These are phyloP conservation scores for Rutilus rutilus DNA, from an alignment of 2,113 vertebrate species.

Conservation along the genomic window DNA sequence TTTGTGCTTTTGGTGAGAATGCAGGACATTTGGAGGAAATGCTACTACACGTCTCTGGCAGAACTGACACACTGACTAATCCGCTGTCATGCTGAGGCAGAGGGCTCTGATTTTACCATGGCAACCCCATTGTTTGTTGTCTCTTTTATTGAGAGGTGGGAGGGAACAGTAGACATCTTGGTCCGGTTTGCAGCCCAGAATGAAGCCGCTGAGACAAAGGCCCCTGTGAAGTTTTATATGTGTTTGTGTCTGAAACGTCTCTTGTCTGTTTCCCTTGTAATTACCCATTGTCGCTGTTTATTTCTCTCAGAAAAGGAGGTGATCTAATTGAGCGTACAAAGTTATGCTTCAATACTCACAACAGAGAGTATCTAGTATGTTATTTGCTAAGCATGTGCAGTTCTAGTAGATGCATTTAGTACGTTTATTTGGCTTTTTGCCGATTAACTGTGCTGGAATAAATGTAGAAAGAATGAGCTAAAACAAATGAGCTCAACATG, in stretches of 20 bases:
- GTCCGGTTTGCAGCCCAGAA: constrained; percentile 62
- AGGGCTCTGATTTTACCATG: constrained; percentile 62
- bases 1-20: constrained; percentile 1
- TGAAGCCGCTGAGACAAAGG: constrained; percentile 54
- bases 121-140: constrained; percentile 73
- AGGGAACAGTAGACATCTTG: constrained; percentile 55
- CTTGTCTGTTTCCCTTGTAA: constrained; percentile 57
- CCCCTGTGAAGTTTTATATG: constrained; percentile 51
- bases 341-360: constrained; percentile 4
- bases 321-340: constrained; percentile 37
- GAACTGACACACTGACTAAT: constrained; percentile 47
- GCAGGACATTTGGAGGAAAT: background rate
- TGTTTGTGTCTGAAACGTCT: constrained; percentile 54
- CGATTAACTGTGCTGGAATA: background rate
- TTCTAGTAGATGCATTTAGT: background rate
- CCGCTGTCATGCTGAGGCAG: constrained; percentile 37
- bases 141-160: constrained; percentile 51
- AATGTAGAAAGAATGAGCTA: constrained; percentile 23
- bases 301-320: constrained; percentile 32
- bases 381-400: background rate
- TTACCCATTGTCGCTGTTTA: constrained; percentile 50
- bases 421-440: background rate
- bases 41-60: background rate
- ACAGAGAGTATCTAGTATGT: background rate
- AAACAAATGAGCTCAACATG: constrained; percentile 18